These are phyloP conservation scores for Temnothorax unifasciatus DNA, from an alignment of 2,888 invertebrate species.

Conservation along the genomic window DNA sequence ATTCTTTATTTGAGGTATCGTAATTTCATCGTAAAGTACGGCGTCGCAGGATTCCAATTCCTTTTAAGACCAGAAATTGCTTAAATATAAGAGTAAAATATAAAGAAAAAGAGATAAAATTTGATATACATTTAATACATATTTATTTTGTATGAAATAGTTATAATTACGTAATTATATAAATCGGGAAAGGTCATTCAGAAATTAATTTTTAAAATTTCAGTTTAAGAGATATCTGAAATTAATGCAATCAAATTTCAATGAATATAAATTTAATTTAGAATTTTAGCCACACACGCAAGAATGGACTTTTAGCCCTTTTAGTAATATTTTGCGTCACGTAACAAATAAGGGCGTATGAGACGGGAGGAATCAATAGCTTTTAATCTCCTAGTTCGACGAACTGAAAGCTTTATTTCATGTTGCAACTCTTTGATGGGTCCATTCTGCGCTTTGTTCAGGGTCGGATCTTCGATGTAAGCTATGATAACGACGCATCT, in stretches of 20 bases:
- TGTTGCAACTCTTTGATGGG: conserved; percentile 37
- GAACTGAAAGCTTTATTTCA: conserved; percentile 38
- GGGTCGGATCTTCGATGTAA: conserved; percentile 15
- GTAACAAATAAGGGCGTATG: conserved; percentile 8
- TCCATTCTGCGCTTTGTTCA: conserved; percentile 2
- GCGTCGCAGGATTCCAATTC: background rate
- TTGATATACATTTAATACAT: background rate
- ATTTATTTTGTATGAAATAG: conserved; percentile 11
- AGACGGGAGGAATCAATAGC: conserved; percentile 26
- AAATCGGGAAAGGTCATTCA: background rate
- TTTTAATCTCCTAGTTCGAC: conserved; percentile 27
- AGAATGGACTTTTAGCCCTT: background rate
- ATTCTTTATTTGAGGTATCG: background rate
- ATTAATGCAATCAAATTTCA: background rate
- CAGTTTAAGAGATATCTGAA: background rate
- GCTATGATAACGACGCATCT: background rate
- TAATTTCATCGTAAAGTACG: background rate
- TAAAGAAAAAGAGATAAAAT: background rate
- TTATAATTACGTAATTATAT: background rate
- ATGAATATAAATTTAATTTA: background rate
- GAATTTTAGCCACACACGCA: background rate
- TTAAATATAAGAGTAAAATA: background rate
- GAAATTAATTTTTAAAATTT: background rate
- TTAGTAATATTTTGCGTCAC: background rate
- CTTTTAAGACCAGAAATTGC: background rate